A percentile compares a stretch with the other conserved stretches of the same genome.
Evolutionary conservation across 2,888 invertebrate genomes (phyloP).

Genomic region (Tromatobia lineatoria): DNA sequence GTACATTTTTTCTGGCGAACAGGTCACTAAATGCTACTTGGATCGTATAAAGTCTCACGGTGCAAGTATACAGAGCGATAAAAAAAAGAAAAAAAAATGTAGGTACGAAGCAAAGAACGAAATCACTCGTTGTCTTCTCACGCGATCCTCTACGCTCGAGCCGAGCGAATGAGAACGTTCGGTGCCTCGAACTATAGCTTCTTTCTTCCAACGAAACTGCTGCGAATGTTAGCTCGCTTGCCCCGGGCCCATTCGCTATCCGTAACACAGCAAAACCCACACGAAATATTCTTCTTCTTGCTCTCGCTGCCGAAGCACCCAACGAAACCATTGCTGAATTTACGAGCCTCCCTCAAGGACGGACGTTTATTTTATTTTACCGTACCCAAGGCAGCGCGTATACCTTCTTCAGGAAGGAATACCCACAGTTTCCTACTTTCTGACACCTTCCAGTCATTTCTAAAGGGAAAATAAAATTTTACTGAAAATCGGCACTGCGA

Average conservation of each 20-base stretch:
- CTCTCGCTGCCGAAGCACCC: constrained; percentile 10
- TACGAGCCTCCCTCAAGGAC: constrained; percentile 66
- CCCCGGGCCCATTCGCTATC: not conserved
- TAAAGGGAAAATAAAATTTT: not conserved
- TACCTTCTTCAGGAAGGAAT: not conserved
- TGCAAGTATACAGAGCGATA: not conserved
- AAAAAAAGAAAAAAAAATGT: not conserved
- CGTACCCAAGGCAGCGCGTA: constrained; percentile 6
- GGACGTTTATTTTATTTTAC: constrained; percentile 43
- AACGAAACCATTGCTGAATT: constrained; percentile 61
- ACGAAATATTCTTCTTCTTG: constrained; percentile 39
- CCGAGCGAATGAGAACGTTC: constrained; percentile 10
- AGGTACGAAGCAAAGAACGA: constrained; percentile 46
- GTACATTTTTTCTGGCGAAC: constrained; percentile 9
- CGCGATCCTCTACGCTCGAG: constrained; percentile 53
- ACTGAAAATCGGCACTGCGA: not conserved
- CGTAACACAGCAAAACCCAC: constrained; percentile 46
- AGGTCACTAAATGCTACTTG: not conserved
- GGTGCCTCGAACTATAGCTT: not conserved
- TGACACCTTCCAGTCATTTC: constrained; percentile 4
- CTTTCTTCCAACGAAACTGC: constrained; percentile 15
- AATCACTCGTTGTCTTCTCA: constrained; percentile 66
- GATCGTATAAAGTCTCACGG: not conserved
- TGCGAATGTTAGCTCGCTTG: not conserved
- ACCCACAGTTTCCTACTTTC: not conserved